Base-by-base conservation (phyloP, 2,888 invertebrate genomes). In the Candidula unifasciata region DNA sequence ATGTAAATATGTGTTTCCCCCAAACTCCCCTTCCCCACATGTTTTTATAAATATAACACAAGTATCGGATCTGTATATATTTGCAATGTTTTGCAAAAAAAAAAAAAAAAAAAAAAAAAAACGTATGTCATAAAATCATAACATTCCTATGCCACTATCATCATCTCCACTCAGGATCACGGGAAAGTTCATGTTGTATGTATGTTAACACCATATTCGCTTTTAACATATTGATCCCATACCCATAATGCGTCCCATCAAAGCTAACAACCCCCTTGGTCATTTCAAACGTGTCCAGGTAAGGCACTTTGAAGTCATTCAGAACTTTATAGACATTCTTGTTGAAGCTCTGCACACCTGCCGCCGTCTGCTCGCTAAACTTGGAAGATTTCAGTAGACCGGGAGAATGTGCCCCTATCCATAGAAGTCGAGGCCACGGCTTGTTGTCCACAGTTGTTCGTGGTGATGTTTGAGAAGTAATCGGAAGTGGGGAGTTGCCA, bases 191-290 rank as follows among this genome's bases (percentile, higher is more conserved):
- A 44, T 13, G 44, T 44, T 79, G 30, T 30, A 83, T 35, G 37
- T 83, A 83, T 16, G 57, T 79, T 8, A 84, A 30, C 1, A 84
- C 21, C 84, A 84, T 84, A 57, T 84, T 64, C 0, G 73, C 73
- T 73, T 84, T 84, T 18, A 84, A 64, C 84, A 80, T 80, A 52
- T 84, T 84, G 21, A 84, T 60, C 1, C 84, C 84, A 80, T 80
- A 84, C 0, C 84, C 84, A 37, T 84, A 84, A 69, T 84, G 84
- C 0, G 80, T 84, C 2, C 84, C 80, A 64, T 84, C 84, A 66
- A 66, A 80, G 44, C 84, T 84, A n/a, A 84, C 84, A 24, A 66
- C 30, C 2, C 80, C 84, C 24, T 73, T 44, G n/a, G 68, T 80
- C 24, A 84, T 80, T 16, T n/a, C 27, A 33, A 84, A 84, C 1